Conservation (phyloP, 92 coral and sea anemone species). For the Zoanthus sansibaricus region DNA sequence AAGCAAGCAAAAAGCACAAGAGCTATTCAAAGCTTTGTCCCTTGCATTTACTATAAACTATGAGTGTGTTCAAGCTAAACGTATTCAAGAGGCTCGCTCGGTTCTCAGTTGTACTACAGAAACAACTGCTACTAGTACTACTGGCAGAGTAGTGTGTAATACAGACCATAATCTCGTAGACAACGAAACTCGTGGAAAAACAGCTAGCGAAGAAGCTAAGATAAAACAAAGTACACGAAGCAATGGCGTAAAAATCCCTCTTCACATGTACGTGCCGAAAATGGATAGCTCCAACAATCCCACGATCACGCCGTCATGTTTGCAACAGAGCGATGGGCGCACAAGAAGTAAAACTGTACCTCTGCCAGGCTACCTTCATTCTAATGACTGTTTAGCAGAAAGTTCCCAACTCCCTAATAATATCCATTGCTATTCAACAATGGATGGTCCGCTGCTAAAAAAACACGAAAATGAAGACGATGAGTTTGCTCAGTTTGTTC, state of each 20-base stretch:
- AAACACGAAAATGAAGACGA: constrained; percentile 66
- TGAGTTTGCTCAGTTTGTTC: constrained; percentile 82
- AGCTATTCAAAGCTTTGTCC: constrained; percentile 83
- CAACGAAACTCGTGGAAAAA: background rate
- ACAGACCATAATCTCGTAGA: background rate
- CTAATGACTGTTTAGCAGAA: constrained; percentile 7
- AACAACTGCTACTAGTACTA: background rate
- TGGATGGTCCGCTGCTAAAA: constrained; percentile 10
- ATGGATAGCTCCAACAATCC: background rate
- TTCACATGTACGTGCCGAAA: constrained; percentile 34
- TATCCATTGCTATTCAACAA: background rate
- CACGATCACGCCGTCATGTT: constrained; percentile 3
- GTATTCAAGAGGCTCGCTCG: constrained; percentile 68
- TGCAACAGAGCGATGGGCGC: constrained; percentile 54
- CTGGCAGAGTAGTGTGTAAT: background rate
- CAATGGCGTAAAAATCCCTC: constrained; percentile 13
- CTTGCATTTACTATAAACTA: constrained; percentile 86
- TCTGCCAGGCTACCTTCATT: background rate
- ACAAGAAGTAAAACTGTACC: constrained; percentile 62
- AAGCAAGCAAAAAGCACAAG: constrained; percentile 81
- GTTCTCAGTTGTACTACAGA: background rate
- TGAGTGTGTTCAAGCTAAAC: constrained; percentile 83
- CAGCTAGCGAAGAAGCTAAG: background rate
- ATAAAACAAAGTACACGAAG: background rate
- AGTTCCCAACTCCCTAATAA: background rate